These are phyloP conservation scores for Kryptolebias ocellatus DNA, from an alignment of 2,797 vertebrate species.

Conservation along the genomic window DNA sequence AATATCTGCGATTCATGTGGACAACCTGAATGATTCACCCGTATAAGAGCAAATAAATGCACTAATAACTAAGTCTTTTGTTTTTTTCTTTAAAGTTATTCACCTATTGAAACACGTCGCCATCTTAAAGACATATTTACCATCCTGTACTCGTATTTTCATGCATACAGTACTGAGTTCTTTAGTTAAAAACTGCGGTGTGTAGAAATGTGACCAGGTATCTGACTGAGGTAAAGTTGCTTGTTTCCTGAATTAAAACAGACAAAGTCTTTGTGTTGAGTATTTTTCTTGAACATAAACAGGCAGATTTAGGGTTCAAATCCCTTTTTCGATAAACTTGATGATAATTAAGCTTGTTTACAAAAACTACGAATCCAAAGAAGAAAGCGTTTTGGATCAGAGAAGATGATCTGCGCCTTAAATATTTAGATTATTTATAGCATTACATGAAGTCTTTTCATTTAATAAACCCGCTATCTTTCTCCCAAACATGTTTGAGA, in stretches of 20 bases:
- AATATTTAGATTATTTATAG: neutral
- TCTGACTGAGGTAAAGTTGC: constrained; percentile 76
- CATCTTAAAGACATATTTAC: constrained; percentile 47
- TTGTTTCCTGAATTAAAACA: constrained; percentile 72
- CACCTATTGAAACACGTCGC: constrained; percentile 26
- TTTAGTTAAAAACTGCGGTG: constrained; percentile 29
- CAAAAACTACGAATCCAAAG: neutral
- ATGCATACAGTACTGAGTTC: constrained; percentile 59
- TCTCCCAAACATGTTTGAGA: neutral
- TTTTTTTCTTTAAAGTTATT: constrained; percentile 31
- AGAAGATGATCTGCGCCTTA: neutral
- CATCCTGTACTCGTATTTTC: constrained; percentile 41
- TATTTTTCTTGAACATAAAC: constrained; percentile 29
- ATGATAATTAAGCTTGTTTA: neutral
- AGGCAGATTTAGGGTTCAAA: constrained; percentile 34
- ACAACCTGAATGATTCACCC: constrained; percentile 71
- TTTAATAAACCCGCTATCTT: neutral
- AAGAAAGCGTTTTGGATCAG: neutral
- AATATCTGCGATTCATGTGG: constrained; percentile 46
- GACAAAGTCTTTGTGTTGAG: constrained; percentile 18
- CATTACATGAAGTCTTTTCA: neutral
- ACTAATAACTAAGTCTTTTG: constrained; percentile 38
- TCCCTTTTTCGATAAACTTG: constrained; percentile 14
- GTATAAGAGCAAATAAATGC: constrained; percentile 60
- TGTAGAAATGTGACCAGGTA: constrained; percentile 44